Base-by-base conservation (phyloP, 2,113 vertebrate species). In the Dipodomys spectabilis region DNA sequence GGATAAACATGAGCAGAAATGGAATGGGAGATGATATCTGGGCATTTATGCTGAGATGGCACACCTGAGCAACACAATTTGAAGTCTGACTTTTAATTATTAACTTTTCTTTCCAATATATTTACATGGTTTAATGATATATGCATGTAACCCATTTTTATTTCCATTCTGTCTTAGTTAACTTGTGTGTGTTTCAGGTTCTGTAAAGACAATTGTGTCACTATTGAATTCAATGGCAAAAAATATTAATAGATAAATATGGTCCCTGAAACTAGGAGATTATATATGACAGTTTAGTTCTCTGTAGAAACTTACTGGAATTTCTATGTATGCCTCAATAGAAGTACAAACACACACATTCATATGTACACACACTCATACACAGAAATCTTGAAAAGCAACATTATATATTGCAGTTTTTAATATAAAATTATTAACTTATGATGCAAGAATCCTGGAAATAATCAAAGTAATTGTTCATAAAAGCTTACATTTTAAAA, bases 231-330 rank as follows among this genome's bases (percentile, higher is more conserved):
- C 90, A 94, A 60, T 53, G 23, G 88, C 32, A 96, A 49, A 95
- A 28, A 84, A 85, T 35, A 19, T 96, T 32, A 97, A 96, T 23
- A 91, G 83, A 86, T 82, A 97, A 71, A 85, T 97, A 96, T 95
- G 97, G 94, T 92, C 79, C 88, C 82, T 72, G 81, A 49, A 83
- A 92, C 97, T 95, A 88, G 90, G 80, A 94, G 86, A 87, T 75
- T 71, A n/a, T 91, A 84, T 88, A 96, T 92, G 73, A 16, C 15
- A 68, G 39, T 23, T 23, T 27, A 44, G 19, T 64, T 69, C 44
- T 44, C 7, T 75, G 35, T 27, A 83, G 9, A 82, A 35, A 80
- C 67, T 73, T 5, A 32, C 53, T 83, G 65, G 8, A 28, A 69
- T 3, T 45, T 72, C 6, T 6, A 25, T 22, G 6, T 23, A 22